Evolutionary conservation across 2,888 invertebrate species (phyloP), one percentile per base, ranked within the genome.

Genomic region (Caenorhabditis sp.): DNA sequence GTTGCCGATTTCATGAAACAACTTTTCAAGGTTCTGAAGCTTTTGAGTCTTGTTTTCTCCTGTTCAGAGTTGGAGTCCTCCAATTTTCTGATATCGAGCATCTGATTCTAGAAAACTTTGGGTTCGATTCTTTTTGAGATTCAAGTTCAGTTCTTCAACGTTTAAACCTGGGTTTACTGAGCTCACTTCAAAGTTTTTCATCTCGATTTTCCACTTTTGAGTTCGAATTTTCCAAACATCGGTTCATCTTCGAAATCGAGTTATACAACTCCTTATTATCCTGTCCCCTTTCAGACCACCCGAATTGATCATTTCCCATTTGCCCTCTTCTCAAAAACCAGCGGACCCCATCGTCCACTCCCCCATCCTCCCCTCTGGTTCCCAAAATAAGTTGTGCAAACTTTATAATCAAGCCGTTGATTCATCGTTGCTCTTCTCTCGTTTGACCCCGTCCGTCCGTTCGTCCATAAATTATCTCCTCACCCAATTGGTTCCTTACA

Each of bases 401-500:
- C 69, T 77, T 77, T 77, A 69, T 77, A 77, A 77, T 77, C 77
- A 77, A 69, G 77, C 51, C 56, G 69, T 41, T 77, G 69, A 69
- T 77, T 76, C 76, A 76, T 76, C 49, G 74, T 26, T 58, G 31
- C 44, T 38, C 26, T 61, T 51, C 51, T 22, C 38, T 76, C 49
- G 61, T 51, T 76, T 49, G 59, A 28, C 41, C 28, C 51, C 22
- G 31, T 14, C 38, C 35, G 12, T 66, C 61, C 68, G 76, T 76
- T 68, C 76, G 68, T 68, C 77, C 77, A 77, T 77, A 77, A 77
- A 77, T 77, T 77, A 77, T 77, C 54, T 77, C 69, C 49, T 61
- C 77, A 61, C 76, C 64, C 75, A 64, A 74, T 74, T 74, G 64
- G 63, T 75, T 35, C 44, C 28, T 68, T 70, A 77, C 77, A 77